Conservation (phyloP, 2,797 vertebrate genomes). For the Spinus pinus region DNA sequence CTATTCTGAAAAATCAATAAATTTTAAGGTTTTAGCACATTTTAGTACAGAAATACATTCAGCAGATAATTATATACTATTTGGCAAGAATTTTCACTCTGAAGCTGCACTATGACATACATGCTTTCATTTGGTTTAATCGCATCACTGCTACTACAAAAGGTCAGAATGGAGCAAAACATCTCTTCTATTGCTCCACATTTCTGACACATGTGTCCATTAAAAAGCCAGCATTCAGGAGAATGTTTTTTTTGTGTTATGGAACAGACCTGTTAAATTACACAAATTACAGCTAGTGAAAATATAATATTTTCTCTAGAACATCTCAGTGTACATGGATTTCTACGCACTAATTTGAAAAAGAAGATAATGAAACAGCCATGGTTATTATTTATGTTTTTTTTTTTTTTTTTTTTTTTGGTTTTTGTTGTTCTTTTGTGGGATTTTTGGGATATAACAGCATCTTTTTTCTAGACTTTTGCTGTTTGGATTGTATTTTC, state of each 20-base stretch:
- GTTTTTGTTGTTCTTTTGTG: too few species aligned
- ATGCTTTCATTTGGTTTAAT: constrained; percentile 22
- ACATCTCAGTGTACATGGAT: background rate
- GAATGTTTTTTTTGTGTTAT: background rate
- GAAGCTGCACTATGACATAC: background rate
- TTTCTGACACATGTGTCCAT: background rate
- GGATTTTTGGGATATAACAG: background rate
- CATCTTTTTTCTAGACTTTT: background rate
- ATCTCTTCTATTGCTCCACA: background rate
- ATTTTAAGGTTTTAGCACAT: background rate
- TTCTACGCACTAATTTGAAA: background rate
- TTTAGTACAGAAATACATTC: background rate
- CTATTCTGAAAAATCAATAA: background rate
- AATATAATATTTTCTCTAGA: background rate
- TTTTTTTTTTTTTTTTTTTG: too few species aligned
- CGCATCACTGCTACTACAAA: background rate
- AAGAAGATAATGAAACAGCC: background rate
- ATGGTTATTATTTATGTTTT: background rate
- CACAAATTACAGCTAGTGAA: background rate
- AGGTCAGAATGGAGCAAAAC: constrained; percentile 13
- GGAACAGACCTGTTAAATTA: background rate
- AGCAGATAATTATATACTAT: background rate
- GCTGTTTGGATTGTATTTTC: background rate
- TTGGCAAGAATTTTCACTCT: background rate
- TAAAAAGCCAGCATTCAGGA: background rate